Percentiles rank a stretch among this genome's conserved stretches.
Evolutionary conservation across 2,797 vertebrate species (phyloP).

Genomic region (Acanthornis magna): DNA sequence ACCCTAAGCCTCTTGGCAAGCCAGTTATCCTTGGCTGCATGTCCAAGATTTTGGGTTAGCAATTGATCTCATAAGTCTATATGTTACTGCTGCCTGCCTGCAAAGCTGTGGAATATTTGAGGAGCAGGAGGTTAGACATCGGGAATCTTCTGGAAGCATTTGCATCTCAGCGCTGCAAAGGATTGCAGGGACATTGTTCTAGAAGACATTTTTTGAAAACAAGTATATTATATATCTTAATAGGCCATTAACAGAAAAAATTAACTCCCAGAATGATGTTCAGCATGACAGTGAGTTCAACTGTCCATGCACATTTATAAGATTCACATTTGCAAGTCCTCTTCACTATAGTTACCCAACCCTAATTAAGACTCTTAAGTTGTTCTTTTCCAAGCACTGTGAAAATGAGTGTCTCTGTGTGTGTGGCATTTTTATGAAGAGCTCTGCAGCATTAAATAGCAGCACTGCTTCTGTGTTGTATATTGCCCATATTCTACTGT

Average conservation of each 20-base stretch:
- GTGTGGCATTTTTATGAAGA: not conserved
- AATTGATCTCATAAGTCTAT: not conserved
- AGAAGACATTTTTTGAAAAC: not conserved
- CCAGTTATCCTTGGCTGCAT: not conserved
- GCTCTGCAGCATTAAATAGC: not conserved
- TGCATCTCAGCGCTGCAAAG: not conserved
- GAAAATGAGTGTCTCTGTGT: not conserved
- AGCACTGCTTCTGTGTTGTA: not conserved
- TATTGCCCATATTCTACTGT: not conserved
- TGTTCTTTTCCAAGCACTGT: not conserved
- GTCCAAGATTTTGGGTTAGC: not conserved
- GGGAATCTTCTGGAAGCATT: not conserved
- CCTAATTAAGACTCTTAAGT: not conserved
- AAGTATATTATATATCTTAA: not conserved
- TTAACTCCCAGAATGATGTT: not conserved
- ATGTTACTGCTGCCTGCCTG: not conserved
- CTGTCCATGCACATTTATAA: not conserved
- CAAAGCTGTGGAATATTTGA: not conserved
- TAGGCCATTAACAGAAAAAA: not conserved
- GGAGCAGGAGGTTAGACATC: not conserved
- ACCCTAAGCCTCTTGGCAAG: constrained; percentile 21
- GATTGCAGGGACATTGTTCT: not conserved
- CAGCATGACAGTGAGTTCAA: not conserved
- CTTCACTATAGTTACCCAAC: not conserved
- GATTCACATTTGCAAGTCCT: not conserved